phyloP scores from a whole-genome alignment of 2,797 vertebrate species.

The Sebastes nivosus region DNA sequence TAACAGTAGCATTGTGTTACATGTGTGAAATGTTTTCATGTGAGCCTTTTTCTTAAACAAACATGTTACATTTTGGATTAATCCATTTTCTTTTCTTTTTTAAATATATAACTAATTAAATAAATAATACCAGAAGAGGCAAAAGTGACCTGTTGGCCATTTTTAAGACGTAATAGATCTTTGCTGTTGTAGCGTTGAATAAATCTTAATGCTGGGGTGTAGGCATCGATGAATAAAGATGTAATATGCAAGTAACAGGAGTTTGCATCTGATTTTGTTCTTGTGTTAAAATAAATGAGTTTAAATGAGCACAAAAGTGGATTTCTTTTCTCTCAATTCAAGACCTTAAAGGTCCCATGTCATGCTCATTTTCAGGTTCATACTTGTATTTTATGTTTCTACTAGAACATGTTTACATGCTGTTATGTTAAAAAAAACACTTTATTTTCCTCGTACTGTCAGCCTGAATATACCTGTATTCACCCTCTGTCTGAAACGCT shows the following conservation, averaged over 20 bases:
- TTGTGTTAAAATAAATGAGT: not conserved
- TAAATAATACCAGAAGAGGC: conserved; percentile 55
- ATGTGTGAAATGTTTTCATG: conserved; percentile 23
- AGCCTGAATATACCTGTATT: too few species aligned
- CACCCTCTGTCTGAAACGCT: too few species aligned
- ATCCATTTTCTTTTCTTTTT: conserved; percentile 3
- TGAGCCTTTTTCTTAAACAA: conserved; percentile 30
- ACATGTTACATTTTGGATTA: conserved; percentile 7
- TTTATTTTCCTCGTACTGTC: too few species aligned
- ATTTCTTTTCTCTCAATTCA: not conserved
- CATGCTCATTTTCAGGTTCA: too few species aligned
- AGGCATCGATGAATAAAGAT: conserved; percentile 72
- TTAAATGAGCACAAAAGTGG: not conserved
- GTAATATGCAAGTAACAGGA: conserved; percentile 64
- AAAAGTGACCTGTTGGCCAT: conserved; percentile 42
- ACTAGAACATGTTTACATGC: too few species aligned
- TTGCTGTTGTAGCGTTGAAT: conserved; percentile 68
- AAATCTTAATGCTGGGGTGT: conserved; percentile 71
- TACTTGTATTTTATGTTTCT: too few species aligned
- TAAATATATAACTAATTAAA: conserved; percentile 54
- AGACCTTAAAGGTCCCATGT: too few species aligned
- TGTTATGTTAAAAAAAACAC: too few species aligned
- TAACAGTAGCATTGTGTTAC: conserved; percentile 39
- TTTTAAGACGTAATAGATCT: conserved; percentile 44
- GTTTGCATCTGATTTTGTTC: conserved; percentile 23